A percentile compares a stretch with the other conserved stretches of the same genome.
Conservation (phyloP, 1,140 invertebrate genomes). For the Trachymyrmex septentrionalis region DNA sequence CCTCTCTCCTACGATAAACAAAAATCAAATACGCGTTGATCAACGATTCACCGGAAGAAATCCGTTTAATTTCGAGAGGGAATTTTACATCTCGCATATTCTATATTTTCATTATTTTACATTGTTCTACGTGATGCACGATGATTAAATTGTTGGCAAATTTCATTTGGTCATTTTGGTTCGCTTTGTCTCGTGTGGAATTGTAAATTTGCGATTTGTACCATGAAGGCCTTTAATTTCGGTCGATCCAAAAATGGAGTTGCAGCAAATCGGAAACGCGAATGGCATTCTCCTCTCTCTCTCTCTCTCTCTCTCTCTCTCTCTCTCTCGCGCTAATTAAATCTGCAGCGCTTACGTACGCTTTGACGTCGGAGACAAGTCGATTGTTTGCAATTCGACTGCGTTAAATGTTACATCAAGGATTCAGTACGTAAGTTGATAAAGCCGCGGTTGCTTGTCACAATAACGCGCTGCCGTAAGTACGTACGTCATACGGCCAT, state of each 20-base stretch:
- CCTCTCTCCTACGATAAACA: neutral
- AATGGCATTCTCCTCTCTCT: neutral
- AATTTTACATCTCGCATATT: neutral
- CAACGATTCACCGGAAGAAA: conserved; percentile 21
- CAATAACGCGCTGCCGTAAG: conserved; percentile 47
- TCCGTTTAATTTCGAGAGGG: neutral
- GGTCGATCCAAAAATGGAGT: neutral
- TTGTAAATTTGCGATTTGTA: neutral
- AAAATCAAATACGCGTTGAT: neutral
- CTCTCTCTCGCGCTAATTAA: conserved; percentile 24
- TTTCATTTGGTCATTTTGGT: conserved; percentile 14
- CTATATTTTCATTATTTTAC: neutral
- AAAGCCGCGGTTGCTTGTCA: neutral
- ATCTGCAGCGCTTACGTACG: neutral
- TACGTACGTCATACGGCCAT: conserved; percentile 66
- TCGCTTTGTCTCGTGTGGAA: conserved; percentile 8
- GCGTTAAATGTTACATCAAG: conserved; percentile 22
- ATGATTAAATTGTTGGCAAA: conserved; percentile 12
- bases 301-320: neutral
- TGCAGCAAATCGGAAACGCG: neutral
- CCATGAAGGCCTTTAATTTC: neutral
- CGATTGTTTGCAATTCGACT: conserved; percentile 48
- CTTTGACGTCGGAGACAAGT: conserved; percentile 29
- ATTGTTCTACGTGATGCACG: neutral
- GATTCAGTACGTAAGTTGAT: conserved; percentile 37